These are phyloP conservation scores for Wasmannia auropunctata DNA, from an alignment of 1,140 invertebrate genomes.

Conservation along the genomic window DNA sequence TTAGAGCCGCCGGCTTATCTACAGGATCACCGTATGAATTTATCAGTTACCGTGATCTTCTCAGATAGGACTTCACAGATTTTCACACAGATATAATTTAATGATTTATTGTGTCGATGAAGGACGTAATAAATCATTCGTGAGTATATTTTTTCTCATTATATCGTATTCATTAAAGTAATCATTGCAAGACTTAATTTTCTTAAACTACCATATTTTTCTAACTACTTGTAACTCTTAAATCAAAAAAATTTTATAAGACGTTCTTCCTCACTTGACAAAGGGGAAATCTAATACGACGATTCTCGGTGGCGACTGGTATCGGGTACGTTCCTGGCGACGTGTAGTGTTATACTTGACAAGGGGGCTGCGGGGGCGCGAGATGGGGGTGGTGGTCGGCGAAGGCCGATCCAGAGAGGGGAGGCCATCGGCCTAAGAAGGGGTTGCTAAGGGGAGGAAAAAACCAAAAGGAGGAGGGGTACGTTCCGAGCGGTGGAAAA, in stretches of 20 bases:
- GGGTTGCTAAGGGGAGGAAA: conserved; percentile 68
- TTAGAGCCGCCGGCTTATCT: conserved; percentile 11
- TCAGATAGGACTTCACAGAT: not conserved
- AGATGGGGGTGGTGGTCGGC: conserved; percentile 58
- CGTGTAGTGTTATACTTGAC: not conserved
- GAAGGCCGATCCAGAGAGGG: conserved; percentile 53
- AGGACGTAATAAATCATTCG: not conserved
- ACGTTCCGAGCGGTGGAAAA: conserved; percentile 45
- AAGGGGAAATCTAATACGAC: not conserved
- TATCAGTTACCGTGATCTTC: not conserved
- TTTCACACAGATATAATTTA: not conserved
- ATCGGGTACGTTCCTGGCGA: conserved; percentile 34
- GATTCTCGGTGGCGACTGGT: not conserved
- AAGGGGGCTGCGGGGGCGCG: conserved; percentile 14
- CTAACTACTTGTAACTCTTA: not conserved
- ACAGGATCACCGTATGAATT: not conserved
- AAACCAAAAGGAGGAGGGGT: conserved; percentile 67
- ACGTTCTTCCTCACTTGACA: not conserved
- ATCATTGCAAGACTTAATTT: not conserved
- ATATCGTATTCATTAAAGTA: not conserved
- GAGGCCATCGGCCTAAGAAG: conserved; percentile 66
- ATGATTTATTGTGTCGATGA: not conserved
- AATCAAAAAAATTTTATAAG: not conserved
- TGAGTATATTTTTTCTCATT: not conserved
- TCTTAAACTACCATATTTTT: not conserved